These are phyloP conservation scores for Chaetodon trifasciatus DNA, from an alignment of 2,797 vertebrate genomes.

Conservation along the genomic window DNA sequence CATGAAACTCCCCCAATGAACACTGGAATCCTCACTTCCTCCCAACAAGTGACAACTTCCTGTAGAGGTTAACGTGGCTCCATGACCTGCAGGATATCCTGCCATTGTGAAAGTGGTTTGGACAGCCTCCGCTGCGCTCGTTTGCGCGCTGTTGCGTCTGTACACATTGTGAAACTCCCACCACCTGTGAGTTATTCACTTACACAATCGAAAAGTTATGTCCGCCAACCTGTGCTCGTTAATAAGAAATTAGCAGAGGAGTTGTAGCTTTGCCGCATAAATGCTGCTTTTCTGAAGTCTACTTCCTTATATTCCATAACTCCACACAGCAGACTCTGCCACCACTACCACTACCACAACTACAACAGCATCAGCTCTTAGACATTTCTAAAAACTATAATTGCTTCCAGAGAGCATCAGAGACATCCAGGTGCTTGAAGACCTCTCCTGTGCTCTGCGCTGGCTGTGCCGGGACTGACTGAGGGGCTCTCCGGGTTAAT, in stretches of 20 bases:
- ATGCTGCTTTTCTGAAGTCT: constrained; percentile 33
- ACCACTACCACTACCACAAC: constrained; percentile 20
- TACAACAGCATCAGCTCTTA: constrained; percentile 45
- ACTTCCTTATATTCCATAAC: constrained; percentile 25
- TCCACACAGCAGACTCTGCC: constrained; percentile 34
- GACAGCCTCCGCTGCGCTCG: constrained; percentile 73
- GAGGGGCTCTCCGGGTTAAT: constrained; percentile 76
- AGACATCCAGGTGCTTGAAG: constrained; percentile 81
- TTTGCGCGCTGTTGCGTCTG: constrained; percentile 69
- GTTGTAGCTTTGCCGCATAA: constrained; percentile 13
- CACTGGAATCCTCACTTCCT: constrained; percentile 83
- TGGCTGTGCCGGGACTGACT: constrained; percentile 62
- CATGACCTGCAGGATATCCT: constrained; percentile 87
- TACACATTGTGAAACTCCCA: constrained; percentile 52
- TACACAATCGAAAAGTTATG: constrained; percentile 48
- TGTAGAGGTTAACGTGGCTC: constrained; percentile 77
- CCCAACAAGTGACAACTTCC: constrained; percentile 84
- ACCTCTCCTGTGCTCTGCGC: constrained; percentile 70
- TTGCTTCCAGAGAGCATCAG: constrained; percentile 76
- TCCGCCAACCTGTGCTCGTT: background rate
- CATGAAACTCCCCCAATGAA: constrained; percentile 58
- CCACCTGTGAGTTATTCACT: constrained; percentile 47
- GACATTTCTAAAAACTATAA: constrained; percentile 64
- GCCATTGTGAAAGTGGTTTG: constrained; percentile 84
- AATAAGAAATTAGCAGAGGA: constrained; percentile 13